Base-by-base conservation (phyloP, 2,113 vertebrate species). In the Vanacampus margaritifer region DNA sequence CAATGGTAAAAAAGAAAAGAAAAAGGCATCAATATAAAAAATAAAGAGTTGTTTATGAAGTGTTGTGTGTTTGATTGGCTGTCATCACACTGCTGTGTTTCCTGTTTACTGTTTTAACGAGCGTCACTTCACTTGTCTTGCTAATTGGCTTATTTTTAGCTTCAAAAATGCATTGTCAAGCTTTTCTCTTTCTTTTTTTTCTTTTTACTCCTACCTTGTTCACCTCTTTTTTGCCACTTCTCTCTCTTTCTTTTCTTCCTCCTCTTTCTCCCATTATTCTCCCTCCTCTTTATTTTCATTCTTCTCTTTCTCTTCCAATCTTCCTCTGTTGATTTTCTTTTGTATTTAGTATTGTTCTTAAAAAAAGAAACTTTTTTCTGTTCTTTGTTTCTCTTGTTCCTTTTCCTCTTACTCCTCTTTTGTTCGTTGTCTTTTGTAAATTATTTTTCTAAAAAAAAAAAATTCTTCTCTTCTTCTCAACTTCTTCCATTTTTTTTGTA, bases 71-170 rank as follows among this genome's bases (percentile, higher is more conserved):
- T 32, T 32, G 28, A 32, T 32, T 32, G 12, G 7, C 28, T n/a
- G n/a, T n/a, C n/a, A n/a, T n/a, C n/a, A n/a, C n/a, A n/a, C n/a
- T n/a, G n/a, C n/a, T 3, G 28, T 17, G 26, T 17, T 35, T 58
- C 16, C 28, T 58, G 28, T 58, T 58, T 32, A 32, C 14, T 16
- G 54, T 57, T 26, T 28, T 28, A 17, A 28, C 5, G 24, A 26
- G 54, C 6, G 24, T 6, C 54, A 28, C 54, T 56, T 6, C 54
- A 28, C 54, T 56, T 56, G 26, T 56, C 54, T 28, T 24, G 54
- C 54, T 56, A 56, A 56, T 28, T 56, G 54, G 24, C 14, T 56
- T 58, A 35, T 58, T 58, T 58, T 19, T 58, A 58, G 26, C 56
- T 58, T 58, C 56, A 35, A 6, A 17, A 17, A 21, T 32, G 56